phyloP scores from a whole-genome alignment of 2,888 invertebrate species.

The Spodoptera exigua region DNA sequence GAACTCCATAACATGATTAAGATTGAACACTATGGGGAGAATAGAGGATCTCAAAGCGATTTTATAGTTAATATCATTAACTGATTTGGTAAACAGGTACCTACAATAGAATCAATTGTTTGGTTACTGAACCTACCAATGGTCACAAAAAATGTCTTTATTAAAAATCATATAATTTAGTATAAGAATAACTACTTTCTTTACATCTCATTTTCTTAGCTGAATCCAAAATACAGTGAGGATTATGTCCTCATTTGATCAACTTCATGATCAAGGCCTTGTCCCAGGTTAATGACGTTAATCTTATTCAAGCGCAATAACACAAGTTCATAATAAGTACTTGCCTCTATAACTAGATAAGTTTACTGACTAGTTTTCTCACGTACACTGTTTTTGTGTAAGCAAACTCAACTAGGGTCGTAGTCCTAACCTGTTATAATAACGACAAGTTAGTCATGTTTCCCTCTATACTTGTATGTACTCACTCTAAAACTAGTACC shows the following conservation, averaged over 20 bases:
- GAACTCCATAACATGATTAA: slow-evolving; percentile 73
- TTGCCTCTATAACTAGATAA: slow-evolving; percentile 1
- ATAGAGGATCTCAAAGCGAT: slow-evolving; percentile 26
- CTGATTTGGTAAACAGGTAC: no score
- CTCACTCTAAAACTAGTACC: no score
- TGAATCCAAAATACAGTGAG: no score
- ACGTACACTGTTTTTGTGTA: slow-evolving; percentile 23
- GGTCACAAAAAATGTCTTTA: no score
- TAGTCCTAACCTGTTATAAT: slow-evolving; percentile 12
- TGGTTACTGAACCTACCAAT: no score
- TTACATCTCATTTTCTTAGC: no score
- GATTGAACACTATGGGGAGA: slow-evolving; percentile 40
- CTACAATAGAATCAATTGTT: no score
- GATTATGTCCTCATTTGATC: no score
- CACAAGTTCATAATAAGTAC: background rate
- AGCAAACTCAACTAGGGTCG: slow-evolving; percentile 1
- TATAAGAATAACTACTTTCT: no score
- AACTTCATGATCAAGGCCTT: background rate
- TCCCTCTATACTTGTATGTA: no score
- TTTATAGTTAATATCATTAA: slow-evolving; percentile 9
- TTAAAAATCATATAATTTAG: no score
- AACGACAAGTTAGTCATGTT: slow-evolving; percentile 3
- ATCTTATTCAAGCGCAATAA: slow-evolving; percentile 2
- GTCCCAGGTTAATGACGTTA: slow-evolving; percentile 2
- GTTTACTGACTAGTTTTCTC: slow-evolving; percentile 30